These are phyloP conservation scores for Apodemus speciosus DNA, from an alignment of 2,113 vertebrate genomes.

Conservation along the genomic window DNA sequence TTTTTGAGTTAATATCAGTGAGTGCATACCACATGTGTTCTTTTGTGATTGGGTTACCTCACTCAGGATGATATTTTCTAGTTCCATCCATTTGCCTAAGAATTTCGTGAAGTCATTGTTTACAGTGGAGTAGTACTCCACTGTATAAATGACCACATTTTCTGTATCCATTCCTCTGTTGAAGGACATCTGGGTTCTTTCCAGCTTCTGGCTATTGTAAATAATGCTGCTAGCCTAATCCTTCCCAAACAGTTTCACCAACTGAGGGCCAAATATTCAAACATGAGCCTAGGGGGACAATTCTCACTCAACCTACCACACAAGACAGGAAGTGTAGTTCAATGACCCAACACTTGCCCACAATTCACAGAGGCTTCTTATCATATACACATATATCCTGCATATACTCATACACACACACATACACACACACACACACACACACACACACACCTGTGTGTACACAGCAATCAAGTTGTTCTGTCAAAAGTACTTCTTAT, in stretches of 20 bases:
- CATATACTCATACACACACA: not conserved
- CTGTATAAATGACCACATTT: too few relatives aligned
- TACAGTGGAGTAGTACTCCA: too few relatives aligned
- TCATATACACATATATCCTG: not conserved
- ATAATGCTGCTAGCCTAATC: not conserved
- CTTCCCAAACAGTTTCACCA: not conserved
- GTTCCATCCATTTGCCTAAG: too few relatives aligned
- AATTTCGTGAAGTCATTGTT: too few relatives aligned
- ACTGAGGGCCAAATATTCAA: not conserved
- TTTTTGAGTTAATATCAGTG: too few relatives aligned
- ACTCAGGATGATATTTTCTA: too few relatives aligned
- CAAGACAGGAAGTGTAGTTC: not conserved
- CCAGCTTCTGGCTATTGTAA: too few relatives aligned
- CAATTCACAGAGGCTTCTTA: not conserved
- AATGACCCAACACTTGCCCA: not conserved
- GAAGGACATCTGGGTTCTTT: too few relatives aligned
- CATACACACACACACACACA: not conserved
- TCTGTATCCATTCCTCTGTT: too few relatives aligned
- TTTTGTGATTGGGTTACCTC: too few relatives aligned
- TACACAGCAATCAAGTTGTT: not conserved
- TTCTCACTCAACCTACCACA: not conserved
- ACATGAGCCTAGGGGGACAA: not conserved
- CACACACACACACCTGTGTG: not conserved
- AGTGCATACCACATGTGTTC: too few relatives aligned
- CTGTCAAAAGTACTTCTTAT: not conserved